Base-by-base conservation (phyloP, 2,888 invertebrate species). In the Onthophagus sagittarius region DNA sequence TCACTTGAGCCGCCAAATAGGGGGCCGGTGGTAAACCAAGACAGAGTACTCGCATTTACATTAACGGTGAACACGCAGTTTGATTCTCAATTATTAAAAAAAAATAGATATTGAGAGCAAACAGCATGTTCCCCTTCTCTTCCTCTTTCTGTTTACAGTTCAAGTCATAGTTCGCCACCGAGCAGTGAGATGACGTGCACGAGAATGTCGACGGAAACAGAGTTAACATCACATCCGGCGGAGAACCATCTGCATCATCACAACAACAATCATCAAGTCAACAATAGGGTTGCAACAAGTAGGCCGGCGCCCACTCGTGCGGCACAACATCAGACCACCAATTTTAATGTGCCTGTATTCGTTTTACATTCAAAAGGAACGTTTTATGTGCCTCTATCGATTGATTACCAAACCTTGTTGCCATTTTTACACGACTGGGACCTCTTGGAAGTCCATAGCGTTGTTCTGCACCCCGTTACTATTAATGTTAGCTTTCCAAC, bases 361-460 rank as follows among this genome's bases (percentile, higher is more conserved):
- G 96, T 95, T 2, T 87, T 97, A 62, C 96, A 97, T 84, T 90
- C 95, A n/a, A 91, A 92, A 77, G 96, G 97, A 63, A 89, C 91
- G 69, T 97, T 93, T 85, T 97, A 97, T 86, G 90, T 97, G 72
- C 97, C 97, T 0, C 86, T 97, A 75, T 93, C 92, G 77, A 88
- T 96, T 71, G 95, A 95, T 79, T 91, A 92, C 80, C 88, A 92
- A 70, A 87, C 92, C 62, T 84, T 96, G 71, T 84, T 91, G 81
- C 92, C 94, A 0, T 91, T 91, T 81, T 86, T 94, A 23, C 90
- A 90, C 69, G 87, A 89, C 3, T 86, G 86, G 80, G 88, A 90
- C 84, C 84, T 88, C 76, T 83, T 90, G 73, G 89, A 89, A 79
- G 86, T 87, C 76, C 86, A 86, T 23, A 86, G 87, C 23, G 88